phyloP scores from a whole-genome alignment of 2,113 vertebrate genomes.

The Anser cygnoides region DNA sequence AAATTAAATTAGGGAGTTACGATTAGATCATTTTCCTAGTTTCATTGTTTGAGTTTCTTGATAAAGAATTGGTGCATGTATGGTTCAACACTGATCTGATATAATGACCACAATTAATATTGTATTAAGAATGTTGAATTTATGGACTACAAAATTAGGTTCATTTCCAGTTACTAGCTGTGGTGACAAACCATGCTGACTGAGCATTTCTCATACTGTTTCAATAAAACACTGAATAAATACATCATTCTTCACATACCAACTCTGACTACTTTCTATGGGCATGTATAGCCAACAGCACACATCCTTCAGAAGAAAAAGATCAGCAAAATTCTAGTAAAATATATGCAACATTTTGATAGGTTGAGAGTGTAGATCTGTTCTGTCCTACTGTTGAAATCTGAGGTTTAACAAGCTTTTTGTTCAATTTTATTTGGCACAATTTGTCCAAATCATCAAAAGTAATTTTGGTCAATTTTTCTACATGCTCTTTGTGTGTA shows the following conservation, averaged over 20 bases:
- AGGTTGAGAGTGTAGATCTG: neutral
- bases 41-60: neutral
- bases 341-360: neutral
- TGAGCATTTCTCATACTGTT: neutral
- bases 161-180: neutral
- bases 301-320: neutral
- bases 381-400: neutral
- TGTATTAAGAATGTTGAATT: constrained; percentile 21
- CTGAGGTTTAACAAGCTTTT: neutral
- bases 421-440: neutral
- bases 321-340: neutral
- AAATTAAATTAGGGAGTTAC: neutral
- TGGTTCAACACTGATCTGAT: neutral
- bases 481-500: neutral
- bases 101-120: neutral
- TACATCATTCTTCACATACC: neutral
- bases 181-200: neutral
- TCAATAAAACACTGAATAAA: neutral
- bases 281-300: neutral
- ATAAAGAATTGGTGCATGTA: neutral
- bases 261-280: neutral
- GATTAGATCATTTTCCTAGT: neutral
- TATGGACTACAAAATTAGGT: neutral
- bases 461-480: neutral
- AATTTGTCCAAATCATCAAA: neutral